Percentiles rank a stretch among this genome's conserved stretches.
Conservation (phyloP, 2,797 vertebrate species). For the Sebastes miniatus region DNA sequence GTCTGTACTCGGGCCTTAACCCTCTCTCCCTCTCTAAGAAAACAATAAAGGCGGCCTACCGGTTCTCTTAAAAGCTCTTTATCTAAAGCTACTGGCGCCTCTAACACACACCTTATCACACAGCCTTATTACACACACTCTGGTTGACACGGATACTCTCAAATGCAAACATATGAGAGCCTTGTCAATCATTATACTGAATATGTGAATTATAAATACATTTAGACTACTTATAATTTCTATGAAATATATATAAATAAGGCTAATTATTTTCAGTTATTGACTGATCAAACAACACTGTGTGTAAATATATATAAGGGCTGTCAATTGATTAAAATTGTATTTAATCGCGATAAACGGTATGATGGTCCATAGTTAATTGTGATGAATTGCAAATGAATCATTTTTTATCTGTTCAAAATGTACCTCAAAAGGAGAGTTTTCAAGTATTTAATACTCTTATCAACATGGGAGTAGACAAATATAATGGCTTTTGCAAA, state of each 20-base stretch:
- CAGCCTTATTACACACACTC: background rate
- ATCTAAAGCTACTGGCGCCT: background rate
- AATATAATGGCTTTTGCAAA: too few relatives aligned
- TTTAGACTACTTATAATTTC: background rate
- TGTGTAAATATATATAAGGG: too few relatives aligned
- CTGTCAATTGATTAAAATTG: too few relatives aligned
- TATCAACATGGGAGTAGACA: too few relatives aligned
- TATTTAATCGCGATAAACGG: too few relatives aligned
- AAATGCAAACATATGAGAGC: background rate
- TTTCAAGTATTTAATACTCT: too few relatives aligned
- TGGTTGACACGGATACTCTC: background rate
- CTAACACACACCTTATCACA: background rate
- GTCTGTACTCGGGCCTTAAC: background rate
- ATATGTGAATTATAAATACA: background rate
- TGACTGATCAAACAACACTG: background rate
- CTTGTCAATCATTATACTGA: fast-evolving
- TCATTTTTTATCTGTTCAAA: too few relatives aligned
- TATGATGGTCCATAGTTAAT: too few relatives aligned
- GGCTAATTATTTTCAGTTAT: background rate
- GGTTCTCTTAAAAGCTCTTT: background rate
- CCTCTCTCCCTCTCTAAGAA: background rate
- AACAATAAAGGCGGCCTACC: background rate
- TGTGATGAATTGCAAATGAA: too few relatives aligned
- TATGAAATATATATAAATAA: background rate
- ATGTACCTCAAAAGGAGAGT: too few relatives aligned